phyloP scores from a whole-genome alignment of 1,140 invertebrate species.

The Mactra quadrangularis region DNA sequence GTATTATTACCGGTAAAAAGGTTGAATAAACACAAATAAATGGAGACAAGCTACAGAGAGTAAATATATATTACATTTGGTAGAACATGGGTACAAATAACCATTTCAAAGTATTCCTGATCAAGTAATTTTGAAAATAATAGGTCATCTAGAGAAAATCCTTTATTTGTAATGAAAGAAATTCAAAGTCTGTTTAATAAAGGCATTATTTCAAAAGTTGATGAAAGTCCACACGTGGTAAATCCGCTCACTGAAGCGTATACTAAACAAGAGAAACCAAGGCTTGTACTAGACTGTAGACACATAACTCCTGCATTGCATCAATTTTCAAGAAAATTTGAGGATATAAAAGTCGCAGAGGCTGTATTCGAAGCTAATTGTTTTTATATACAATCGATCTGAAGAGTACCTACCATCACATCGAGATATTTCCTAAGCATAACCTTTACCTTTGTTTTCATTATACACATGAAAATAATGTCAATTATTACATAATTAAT shows the following conservation, averaged over 20 bases:
- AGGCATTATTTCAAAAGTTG: background rate
- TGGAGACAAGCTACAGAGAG: background rate
- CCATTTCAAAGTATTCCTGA: background rate
- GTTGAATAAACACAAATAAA: no score
- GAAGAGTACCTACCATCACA: conserved; percentile 32
- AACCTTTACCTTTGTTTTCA: conserved; percentile 15
- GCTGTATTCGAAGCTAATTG: conserved; percentile 14
- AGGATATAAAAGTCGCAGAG: conserved; percentile 45
- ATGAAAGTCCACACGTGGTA: background rate
- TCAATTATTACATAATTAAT: conserved; percentile 3
- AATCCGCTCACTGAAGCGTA: background rate
- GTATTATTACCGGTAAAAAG: no score
- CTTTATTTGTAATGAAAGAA: background rate
- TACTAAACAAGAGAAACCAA: background rate
- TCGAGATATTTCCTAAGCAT: conserved; percentile 35
- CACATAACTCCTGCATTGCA: conserved; percentile 33
- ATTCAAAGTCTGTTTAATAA: background rate
- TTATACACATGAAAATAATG: background rate
- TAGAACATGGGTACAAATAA: conserved; percentile 2
- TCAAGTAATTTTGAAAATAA: background rate
- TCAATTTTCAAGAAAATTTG: conserved; percentile 53
- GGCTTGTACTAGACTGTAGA: conserved; percentile 31
- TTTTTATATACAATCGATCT: conserved; percentile 50
- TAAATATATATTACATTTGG: background rate
- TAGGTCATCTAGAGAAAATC: background rate